These are phyloP conservation scores for Pygocentrus nattereri DNA, from an alignment of 2,797 vertebrate species.

Conservation along the genomic window DNA sequence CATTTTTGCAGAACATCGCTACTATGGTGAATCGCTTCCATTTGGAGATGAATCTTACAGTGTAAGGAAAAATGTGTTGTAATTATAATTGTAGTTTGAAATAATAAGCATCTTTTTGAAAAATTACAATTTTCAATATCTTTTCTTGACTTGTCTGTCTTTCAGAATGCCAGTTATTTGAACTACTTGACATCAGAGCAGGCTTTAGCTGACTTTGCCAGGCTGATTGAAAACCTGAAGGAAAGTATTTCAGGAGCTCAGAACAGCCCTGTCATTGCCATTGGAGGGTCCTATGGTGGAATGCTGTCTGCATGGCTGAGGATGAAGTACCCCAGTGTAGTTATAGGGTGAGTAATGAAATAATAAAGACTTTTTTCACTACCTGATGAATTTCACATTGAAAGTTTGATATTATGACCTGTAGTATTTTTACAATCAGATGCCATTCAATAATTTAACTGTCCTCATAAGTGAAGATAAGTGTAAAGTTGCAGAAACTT, in stretches of 20 bases:
- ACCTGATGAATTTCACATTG: neutral
- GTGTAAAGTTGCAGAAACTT: neutral
- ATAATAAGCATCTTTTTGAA: neutral
- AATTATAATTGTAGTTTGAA: neutral
- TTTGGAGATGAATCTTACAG: constrained; percentile 90
- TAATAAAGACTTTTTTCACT: neutral
- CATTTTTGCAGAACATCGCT: constrained; percentile 96
- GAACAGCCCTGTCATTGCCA: constrained; percentile 88
- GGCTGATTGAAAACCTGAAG: constrained; percentile 87
- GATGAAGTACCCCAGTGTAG: constrained; percentile 94
- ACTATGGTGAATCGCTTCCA: constrained; percentile 95
- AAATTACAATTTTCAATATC: too few relatives aligned
- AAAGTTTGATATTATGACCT: neutral
- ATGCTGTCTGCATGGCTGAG: constrained; percentile 97
- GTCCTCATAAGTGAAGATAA: neutral
- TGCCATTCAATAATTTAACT: neutral
- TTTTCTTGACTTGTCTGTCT: neutral
- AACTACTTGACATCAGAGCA: constrained; percentile 96
- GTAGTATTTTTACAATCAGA: neutral
- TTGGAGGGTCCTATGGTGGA: constrained; percentile 95
- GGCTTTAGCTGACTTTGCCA: constrained; percentile 93
- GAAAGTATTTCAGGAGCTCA: constrained; percentile 73
- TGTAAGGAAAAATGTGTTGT: constrained; percentile 72
- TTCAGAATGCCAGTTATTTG: constrained; percentile 89
- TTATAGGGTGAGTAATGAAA: constrained; percentile 85